Evolutionary conservation across 2,888 invertebrate species (phyloP).

Genomic region (Megaustenia siamemsis): DNA sequence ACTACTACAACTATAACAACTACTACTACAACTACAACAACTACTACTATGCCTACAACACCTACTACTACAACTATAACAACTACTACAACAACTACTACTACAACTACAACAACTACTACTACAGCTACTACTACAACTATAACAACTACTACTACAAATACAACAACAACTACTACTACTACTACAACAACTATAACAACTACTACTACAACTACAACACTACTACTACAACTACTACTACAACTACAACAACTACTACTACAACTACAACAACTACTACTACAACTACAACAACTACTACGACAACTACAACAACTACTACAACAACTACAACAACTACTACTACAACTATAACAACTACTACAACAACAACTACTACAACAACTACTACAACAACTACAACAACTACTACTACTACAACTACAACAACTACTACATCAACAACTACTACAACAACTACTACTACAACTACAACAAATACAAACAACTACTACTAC

Average conservation of each 20-base stretch:
- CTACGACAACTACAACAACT: slow-evolving; percentile 1
- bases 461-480: too few species aligned
- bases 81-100: slow-evolving; percentile 13
- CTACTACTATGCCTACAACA: slow-evolving; percentile 7
- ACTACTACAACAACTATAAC: too few species aligned
- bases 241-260: background rate
- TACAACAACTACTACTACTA: background rate
- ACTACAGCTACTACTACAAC: too few species aligned
- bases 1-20: too few species aligned
- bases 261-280: background rate
- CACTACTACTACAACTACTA: too few species aligned
- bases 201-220: too few species aligned
- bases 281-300: too few species aligned
- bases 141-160: too few species aligned
- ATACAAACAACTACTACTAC: too few species aligned
- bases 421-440: background rate
- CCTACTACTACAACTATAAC: too few species aligned
- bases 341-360: too few species aligned
- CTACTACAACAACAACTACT: slow-evolving; percentile 10
- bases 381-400: background rate
- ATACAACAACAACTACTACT: too few species aligned
- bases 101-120: background rate
- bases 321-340: slow-evolving; percentile 1
- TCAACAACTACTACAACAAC: background rate
- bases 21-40: background rate